phyloP scores from a whole-genome alignment of 1,140 invertebrate species.

The Bradysia coprophila region DNA sequence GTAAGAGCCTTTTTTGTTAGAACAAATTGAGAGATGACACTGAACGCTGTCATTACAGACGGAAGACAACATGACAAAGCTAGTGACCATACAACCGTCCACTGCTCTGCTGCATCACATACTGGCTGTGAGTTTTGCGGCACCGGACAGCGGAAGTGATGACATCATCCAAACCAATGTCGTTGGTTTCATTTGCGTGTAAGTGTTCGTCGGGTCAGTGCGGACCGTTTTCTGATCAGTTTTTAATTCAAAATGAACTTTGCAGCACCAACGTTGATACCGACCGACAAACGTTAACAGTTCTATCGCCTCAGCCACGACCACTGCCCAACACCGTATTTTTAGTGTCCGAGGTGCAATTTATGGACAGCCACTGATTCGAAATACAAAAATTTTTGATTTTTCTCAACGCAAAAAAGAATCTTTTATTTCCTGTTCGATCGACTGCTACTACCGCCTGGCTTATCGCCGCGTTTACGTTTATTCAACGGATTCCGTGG shows the following conservation, averaged over 20 bases:
- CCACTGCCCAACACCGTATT: slow-evolving; percentile 71
- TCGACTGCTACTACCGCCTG: not conserved
- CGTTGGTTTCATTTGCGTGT: slow-evolving; percentile 87
- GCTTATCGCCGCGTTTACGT: slow-evolving; percentile 50
- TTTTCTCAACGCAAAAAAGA: no score
- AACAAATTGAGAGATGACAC: not conserved
- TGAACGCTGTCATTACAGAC: slow-evolving; percentile 15
- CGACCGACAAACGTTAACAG: slow-evolving; percentile 68
- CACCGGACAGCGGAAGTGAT: slow-evolving; percentile 47
- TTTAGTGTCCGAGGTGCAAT: slow-evolving; percentile 65
- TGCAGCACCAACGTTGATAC: slow-evolving; percentile 72
- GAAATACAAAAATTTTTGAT: not conserved
- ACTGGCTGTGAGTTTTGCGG: slow-evolving; percentile 70
- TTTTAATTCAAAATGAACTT: not conserved
- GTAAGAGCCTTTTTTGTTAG: slow-evolving; percentile 6
- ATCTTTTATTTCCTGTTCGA: not conserved
- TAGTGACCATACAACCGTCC: slow-evolving; percentile 62
- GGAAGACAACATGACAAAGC: slow-evolving; percentile 81
- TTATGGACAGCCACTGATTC: slow-evolving; percentile 63
- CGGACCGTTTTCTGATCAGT: not conserved
- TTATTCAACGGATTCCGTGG: slow-evolving; percentile 89
- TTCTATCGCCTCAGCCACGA: slow-evolving; percentile 81
- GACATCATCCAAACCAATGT: slow-evolving; percentile 79
- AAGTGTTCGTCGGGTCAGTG: slow-evolving; percentile 29
- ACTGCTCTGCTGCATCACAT: slow-evolving; percentile 70